A percentile compares a stretch with the other conserved stretches of the same genome.
phyloP scores from a whole-genome alignment of 2,888 invertebrate species.

The Parnassius mnemosyne region DNA sequence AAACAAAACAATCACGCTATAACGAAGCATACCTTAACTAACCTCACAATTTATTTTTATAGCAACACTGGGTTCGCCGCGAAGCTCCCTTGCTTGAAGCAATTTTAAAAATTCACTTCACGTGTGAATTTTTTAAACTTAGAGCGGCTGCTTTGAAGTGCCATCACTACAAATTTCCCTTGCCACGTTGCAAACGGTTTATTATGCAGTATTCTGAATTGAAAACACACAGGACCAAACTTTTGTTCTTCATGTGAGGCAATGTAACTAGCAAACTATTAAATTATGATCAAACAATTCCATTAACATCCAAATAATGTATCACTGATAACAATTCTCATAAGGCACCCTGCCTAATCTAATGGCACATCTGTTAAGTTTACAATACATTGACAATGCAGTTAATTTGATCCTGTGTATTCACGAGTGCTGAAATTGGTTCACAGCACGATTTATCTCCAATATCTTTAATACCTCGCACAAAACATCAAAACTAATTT shows the following conservation, averaged over 20 bases:
- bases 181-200: background rate
- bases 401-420: constrained; percentile 2
- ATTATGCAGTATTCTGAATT: background rate
- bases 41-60: constrained; percentile 31
- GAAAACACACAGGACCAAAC: constrained; percentile 8
- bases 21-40: constrained; percentile 40
- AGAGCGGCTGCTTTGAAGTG: background rate
- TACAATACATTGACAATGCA: background rate
- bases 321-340: background rate
- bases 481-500: background rate
- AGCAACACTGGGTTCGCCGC: constrained; percentile 25
- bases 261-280: constrained; percentile 9
- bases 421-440: background rate
- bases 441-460: background rate
- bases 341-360: background rate
- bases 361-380: background rate
- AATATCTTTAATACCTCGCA: background rate
- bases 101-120: background rate
- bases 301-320: no score
- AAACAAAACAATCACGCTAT: constrained; percentile 49
- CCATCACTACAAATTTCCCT: background rate
- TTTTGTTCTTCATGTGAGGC: background rate
- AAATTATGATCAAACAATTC: background rate
- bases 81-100: background rate
- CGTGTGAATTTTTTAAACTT: no score